phyloP scores from a whole-genome alignment of 2,797 vertebrate species.

The Eulemur rubriventer region DNA sequence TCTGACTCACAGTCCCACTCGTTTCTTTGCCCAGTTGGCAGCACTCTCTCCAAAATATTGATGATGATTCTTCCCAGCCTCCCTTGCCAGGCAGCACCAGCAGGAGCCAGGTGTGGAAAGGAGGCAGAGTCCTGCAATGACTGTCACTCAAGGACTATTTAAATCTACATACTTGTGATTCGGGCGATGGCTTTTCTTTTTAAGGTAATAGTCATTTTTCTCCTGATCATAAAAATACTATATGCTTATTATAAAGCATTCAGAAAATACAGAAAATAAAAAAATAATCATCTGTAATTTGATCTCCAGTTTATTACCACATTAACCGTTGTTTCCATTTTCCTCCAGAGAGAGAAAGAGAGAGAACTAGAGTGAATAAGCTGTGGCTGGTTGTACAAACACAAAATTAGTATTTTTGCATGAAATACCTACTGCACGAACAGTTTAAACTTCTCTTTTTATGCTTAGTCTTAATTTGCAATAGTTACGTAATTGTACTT shows the following conservation, averaged over 20 bases:
- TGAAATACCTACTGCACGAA: background rate
- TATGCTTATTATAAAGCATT: slow-evolving; percentile 26
- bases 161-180: background rate
- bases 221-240: slow-evolving; percentile 4
- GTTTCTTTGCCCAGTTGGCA: background rate
- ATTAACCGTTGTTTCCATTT: background rate
- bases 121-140: background rate
- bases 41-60: background rate
- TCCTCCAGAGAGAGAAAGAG: background rate
- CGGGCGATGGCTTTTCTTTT: background rate
- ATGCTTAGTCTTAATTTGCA: background rate
- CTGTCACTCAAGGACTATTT: background rate
- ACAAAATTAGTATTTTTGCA: background rate
- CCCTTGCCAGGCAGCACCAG: background rate
- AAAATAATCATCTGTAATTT: slow-evolving; percentile 23
- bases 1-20: background rate
- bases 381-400: background rate
- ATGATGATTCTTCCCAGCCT: background rate
- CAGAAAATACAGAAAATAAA: slow-evolving; percentile 37
- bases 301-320: background rate
- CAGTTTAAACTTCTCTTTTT: slow-evolving; percentile 8
- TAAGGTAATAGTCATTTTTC: background rate
- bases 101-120: background rate
- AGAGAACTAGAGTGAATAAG: background rate
- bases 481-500: background rate